Evolutionary conservation across 1,140 invertebrate genomes (phyloP), one percentile per base, ranked within the genome.

Genomic region (Bombus polaris): DNA sequence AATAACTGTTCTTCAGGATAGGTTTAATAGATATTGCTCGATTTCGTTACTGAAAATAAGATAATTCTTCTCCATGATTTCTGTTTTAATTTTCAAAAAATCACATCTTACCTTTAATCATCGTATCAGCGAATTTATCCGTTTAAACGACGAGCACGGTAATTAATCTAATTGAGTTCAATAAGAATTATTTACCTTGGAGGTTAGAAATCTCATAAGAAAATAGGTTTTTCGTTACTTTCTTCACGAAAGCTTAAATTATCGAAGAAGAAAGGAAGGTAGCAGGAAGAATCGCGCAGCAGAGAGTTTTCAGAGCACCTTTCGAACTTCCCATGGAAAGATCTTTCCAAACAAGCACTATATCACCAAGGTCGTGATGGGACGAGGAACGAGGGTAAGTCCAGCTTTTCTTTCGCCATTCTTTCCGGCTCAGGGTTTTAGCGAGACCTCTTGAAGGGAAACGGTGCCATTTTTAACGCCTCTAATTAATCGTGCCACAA

Each of bases 401-500:
- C 76, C 62, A 70, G 39, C 68, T 44, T 74, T 78, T 83, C 68
- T 72, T 89, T 65, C 44, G 44, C 35, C 68, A 53, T 83, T 81
- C 68, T 81, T 78, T 25, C 44, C 80, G 77, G 32, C 65, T 81
- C 80, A 53, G 62, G 37, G 57, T 47, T 84, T 84, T 84, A 78
- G 32, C 15, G 35, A 47, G 37, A 32, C 75, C 81, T 78, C 74
- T 70, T 25, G 59, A 71, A 70, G 78, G 75, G 80, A n/a, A 74
- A 68, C 76, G 77, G 77, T 86, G 44, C 74, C 85, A 74, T 82
- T 82, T 80, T 87, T 91, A 91, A 91, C 85, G 87, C 87, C 68
- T 90, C 85, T 91, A 91, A 92, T 92, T 92, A 92, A 92, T 92
- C 84, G 88, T 83, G 62, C 71, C 73, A n/a, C 78, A 53, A 76